These are phyloP conservation scores for Oligia fasciuncula DNA, from an alignment of 2,888 invertebrate species.

Conservation along the genomic window DNA sequence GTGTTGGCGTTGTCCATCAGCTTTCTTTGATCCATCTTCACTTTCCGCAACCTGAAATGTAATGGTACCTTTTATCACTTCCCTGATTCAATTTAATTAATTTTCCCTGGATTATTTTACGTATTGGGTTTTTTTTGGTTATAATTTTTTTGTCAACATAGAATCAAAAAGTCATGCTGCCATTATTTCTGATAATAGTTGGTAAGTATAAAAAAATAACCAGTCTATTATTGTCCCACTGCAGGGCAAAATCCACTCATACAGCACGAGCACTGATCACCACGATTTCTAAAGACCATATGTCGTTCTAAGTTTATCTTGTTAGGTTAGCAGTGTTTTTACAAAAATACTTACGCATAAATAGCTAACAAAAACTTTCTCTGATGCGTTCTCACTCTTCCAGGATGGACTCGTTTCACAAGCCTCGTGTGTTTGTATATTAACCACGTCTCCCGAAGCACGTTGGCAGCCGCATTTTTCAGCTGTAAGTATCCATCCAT, in stretches of 20 bases:
- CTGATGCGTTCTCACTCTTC: constrained; percentile 99
- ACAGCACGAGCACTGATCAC: neutral
- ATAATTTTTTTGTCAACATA: neutral
- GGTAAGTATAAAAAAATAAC: neutral
- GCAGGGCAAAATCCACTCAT: neutral
- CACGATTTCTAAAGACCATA: neutral
- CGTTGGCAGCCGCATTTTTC: constrained; percentile 99
- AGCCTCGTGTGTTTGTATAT: constrained; percentile 99
- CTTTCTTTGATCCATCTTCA: constrained; percentile 99
- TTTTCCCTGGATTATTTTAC: no score
- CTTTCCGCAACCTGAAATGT: constrained; percentile 96
- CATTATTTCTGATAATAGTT: no score
- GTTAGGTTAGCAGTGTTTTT: neutral
- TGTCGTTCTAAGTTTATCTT: no score
- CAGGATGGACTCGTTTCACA: constrained; percentile 98
- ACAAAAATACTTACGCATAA: constrained; percentile 95
- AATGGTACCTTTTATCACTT: constrained; percentile 14
- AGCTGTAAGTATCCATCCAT: constrained; percentile 91
- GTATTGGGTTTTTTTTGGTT: neutral
- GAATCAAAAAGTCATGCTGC: neutral
- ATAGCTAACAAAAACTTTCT: constrained; percentile 99
- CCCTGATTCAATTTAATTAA: neutral
- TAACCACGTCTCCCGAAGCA: constrained; percentile 99
- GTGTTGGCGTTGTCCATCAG: constrained; percentile 99
- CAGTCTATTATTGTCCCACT: no score